phyloP scores from a whole-genome alignment of 1,140 invertebrate species.

The Phenacoccus solenopsis region DNA sequence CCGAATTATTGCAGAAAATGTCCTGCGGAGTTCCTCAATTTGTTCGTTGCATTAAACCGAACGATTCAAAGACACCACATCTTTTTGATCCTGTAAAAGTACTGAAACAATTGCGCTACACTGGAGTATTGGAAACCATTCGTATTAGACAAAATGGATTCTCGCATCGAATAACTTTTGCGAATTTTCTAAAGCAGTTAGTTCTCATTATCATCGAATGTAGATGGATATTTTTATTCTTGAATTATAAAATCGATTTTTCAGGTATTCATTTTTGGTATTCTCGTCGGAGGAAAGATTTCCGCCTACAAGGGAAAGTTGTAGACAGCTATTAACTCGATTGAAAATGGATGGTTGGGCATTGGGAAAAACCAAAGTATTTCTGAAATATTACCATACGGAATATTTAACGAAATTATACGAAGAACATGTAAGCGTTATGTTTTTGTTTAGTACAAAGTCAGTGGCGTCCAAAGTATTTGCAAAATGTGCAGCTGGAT shows the following conservation, averaged over 20 bases:
- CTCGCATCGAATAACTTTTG: slow-evolving; percentile 62
- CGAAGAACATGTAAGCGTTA: slow-evolving; percentile 45
- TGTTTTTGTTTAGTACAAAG: too few species aligned
- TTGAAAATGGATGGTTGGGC: slow-evolving; percentile 71
- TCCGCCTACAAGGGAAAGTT: slow-evolving; percentile 53
- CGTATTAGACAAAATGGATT: slow-evolving; percentile 67
- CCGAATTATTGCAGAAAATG: slow-evolving; percentile 75
- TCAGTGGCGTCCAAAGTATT: too few species aligned
- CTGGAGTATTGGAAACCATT: slow-evolving; percentile 70
- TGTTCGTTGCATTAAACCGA: slow-evolving; percentile 72
- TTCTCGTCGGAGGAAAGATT: slow-evolving; percentile 60
- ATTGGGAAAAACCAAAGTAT: slow-evolving; percentile 73
- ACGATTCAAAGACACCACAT: slow-evolving; percentile 53
- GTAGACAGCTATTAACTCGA: slow-evolving; percentile 52
- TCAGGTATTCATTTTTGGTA: slow-evolving; percentile 65
- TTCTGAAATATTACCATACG: slow-evolving; percentile 75
- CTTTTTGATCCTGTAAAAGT: slow-evolving; percentile 58
- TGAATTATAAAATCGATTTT: slow-evolving; percentile 26
- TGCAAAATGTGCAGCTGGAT: too few species aligned
- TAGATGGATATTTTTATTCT: background rate
- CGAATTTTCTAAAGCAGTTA: slow-evolving; percentile 65
- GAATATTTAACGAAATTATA: slow-evolving; percentile 66
- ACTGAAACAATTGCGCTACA: slow-evolving; percentile 59
- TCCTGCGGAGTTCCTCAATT: slow-evolving; percentile 63
- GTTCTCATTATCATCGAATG: background rate